Evolutionary conservation across 2,797 vertebrate genomes (phyloP), one percentile per base, ranked within the genome.

Genomic region (Carapus acus): DNA sequence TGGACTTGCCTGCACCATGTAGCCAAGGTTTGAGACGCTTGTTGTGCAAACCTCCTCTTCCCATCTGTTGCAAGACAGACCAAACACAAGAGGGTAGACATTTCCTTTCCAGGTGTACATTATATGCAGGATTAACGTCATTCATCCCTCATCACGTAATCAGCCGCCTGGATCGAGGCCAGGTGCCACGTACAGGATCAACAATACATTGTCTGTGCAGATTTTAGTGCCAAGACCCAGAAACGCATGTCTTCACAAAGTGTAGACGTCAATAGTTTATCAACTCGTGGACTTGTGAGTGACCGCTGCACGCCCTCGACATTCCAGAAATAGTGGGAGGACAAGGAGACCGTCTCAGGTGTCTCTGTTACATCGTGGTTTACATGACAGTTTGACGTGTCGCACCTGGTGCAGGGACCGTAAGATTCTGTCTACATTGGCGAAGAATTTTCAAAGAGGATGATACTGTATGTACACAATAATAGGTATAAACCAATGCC

Each of bases 201-300:
- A 20, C 15, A 8, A 23, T 18, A 20, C 2, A 36, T 49, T 45
- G 48, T 55, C 18, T 46, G 13, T 23, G 12, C 20, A 27, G 20
- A n/a, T 23, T 56, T 1, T 31, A 16, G 13, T 1, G 3, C 16
- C 14, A 33, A 27, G 53, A 44, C 48, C 54, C 19, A 16, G 45
- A 11, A 3, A 49, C 24, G 9, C 59, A 56, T 55, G 42, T 54
- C 24, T 23, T 19, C 29, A 17, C 40, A 8, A 42, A 27, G 20
- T 54, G 43, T 13, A 54, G 6, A 62, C 36, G 47, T 68, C 52
- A 58, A 6, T 51, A 58, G 54, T 19, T 61, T 43, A 23, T 54
- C 76, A 65, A 60, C 49, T 72, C 67, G 50, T 58, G 55, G 1
- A 7, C 62, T 36, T n/a, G 55, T 31, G 34, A 76, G 24, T 48